Evolutionary conservation across 2,113 vertebrate species (phyloP).

Genomic region (Xenopus borealis): DNA sequence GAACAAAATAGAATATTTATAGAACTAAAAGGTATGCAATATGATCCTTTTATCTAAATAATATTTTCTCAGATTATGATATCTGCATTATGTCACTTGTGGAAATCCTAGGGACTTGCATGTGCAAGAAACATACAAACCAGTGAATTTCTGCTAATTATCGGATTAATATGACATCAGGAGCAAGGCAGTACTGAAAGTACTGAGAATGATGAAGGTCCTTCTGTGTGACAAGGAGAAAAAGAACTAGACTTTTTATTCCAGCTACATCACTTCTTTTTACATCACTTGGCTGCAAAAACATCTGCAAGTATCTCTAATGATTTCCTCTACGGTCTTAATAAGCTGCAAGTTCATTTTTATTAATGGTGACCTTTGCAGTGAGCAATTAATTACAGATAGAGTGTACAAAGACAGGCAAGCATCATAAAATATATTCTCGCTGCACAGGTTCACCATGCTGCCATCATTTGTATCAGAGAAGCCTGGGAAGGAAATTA

Average conservation of each 20-base stretch:
- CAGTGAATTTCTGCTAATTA: background rate
- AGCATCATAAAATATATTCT: slow-evolving; percentile 25
- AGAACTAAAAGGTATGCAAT: too few species aligned
- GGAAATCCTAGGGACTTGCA: background rate
- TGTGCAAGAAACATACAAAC: background rate
- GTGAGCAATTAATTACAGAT: slow-evolving; percentile 41
- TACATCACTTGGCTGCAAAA: slow-evolving; percentile 36
- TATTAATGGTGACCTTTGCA: slow-evolving; percentile 51
- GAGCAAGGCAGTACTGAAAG: background rate
- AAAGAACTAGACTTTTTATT: slow-evolving; percentile 12
- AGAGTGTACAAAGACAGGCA: slow-evolving; percentile 23
- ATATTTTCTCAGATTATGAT: too few species aligned
- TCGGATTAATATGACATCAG: background rate
- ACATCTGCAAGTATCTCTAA: slow-evolving; percentile 40
- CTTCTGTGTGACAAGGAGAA: slow-evolving; percentile 15
- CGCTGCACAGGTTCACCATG: background rate
- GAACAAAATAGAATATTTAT: too few species aligned
- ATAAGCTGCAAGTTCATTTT: slow-evolving; percentile 52
- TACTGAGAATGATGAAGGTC: slow-evolving; percentile 45
- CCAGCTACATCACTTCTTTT: slow-evolving; percentile 36
- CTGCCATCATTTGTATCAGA: slow-evolving; percentile 27
- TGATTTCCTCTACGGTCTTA: slow-evolving; percentile 46
- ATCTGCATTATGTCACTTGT: background rate
- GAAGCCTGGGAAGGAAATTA: slow-evolving; percentile 7
- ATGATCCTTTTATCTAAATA: too few species aligned